Evolutionary conservation across 2,113 vertebrate species (phyloP).

Genomic region (Notechis scutatus): DNA sequence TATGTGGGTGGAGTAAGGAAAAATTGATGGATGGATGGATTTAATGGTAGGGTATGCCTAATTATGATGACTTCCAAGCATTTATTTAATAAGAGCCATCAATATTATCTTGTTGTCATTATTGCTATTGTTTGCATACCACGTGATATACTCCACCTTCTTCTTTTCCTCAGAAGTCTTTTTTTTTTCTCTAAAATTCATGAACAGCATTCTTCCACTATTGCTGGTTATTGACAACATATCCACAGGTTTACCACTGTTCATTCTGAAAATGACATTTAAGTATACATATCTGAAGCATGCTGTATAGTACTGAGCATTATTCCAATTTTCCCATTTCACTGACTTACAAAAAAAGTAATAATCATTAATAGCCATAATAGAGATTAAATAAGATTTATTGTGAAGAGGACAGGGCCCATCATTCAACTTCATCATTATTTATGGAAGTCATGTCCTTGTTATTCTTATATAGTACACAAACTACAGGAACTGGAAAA

Average conservation of each 20-base stretch:
- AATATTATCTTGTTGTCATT: slow-evolving; percentile 4
- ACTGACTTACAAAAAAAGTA: background rate
- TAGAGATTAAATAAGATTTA: background rate
- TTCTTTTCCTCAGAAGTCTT: background rate
- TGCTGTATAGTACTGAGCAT: background rate
- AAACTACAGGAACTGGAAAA: background rate
- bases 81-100: background rate
- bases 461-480: background rate
- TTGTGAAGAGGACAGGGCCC: background rate
- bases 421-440: background rate
- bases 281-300: background rate
- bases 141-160: background rate
- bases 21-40: background rate
- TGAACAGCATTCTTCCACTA: background rate
- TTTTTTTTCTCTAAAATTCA: background rate
- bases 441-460: background rate
- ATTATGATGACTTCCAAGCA: background rate
- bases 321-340: background rate
- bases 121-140: background rate
- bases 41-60: slow-evolving; percentile 10
- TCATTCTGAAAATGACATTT: background rate
- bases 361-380: background rate
- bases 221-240: background rate
- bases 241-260: background rate
- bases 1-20: background rate